A percentile compares a stretch with the other conserved stretches of the same genome.
These are phyloP conservation scores for Macropus fuliginosus DNA, from an alignment of 2,797 vertebrate genomes.

Conservation along the genomic window DNA sequence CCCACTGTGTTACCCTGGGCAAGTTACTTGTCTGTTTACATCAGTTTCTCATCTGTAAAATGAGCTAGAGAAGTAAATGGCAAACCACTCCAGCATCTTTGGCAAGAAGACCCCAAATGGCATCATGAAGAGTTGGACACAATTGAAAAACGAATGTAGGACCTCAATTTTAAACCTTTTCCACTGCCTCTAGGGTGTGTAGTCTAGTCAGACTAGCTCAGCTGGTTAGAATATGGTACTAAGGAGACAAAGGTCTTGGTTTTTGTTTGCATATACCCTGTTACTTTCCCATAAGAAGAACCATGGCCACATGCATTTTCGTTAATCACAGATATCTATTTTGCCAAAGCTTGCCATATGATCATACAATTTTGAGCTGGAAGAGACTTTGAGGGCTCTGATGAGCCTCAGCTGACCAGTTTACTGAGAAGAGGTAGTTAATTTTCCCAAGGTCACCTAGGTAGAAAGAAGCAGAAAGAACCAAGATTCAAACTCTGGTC, in stretches of 20 bases:
- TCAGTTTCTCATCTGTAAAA: not conserved
- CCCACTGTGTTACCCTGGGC: not conserved
- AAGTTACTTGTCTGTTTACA: not conserved
- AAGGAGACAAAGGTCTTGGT: not conserved
- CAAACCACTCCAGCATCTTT: not conserved
- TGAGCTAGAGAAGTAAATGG: not conserved
- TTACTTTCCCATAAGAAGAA: not conserved
- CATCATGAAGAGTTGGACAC: not conserved
- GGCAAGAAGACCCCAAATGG: not conserved
- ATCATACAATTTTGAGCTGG: not conserved
- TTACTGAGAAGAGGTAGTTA: not conserved
- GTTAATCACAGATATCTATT: not conserved
- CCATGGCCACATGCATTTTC: not conserved
- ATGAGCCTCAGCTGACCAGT: not conserved
- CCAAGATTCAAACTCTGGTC: not conserved
- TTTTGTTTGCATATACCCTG: not conserved
- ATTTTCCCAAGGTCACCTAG: not conserved
- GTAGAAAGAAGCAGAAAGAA: not conserved
- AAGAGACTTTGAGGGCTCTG: not conserved
- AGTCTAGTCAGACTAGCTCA: not conserved
- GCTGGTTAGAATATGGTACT: not conserved
- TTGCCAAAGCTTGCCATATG: not conserved
- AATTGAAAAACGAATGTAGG: not conserved
- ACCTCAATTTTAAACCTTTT: not conserved
- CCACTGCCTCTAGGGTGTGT: not conserved